phyloP scores from a whole-genome alignment of 2,797 vertebrate species.

The Alcedo atthis region DNA sequence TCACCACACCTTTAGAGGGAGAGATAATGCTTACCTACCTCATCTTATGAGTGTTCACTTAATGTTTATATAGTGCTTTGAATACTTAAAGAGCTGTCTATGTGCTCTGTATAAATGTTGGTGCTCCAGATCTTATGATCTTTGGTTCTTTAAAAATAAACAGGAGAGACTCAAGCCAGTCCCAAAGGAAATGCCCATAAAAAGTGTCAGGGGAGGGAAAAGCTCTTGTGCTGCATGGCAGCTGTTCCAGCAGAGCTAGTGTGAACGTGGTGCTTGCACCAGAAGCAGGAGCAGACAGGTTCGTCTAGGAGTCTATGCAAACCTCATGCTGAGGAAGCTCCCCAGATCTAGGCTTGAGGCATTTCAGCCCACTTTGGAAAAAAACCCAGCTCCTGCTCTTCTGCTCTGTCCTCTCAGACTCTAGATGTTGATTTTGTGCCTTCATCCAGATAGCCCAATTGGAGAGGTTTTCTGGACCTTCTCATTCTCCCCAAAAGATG shows the following conservation, averaged over 20 bases:
- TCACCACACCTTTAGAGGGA: conserved; percentile 66
- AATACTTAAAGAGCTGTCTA: conserved; percentile 59
- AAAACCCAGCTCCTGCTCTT: conserved; percentile 2
- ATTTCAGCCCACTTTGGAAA: background rate
- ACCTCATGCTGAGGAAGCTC: conserved; percentile 23
- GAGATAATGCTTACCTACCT: conserved; percentile 70
- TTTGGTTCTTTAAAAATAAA: conserved; percentile 11
- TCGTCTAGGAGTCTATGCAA: conserved; percentile 44
- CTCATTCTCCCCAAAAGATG: background rate
- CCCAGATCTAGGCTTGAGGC: background rate
- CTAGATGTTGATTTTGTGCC: background rate
- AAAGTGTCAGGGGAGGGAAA: background rate
- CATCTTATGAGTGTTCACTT: conserved; percentile 72
- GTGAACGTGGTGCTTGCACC: background rate
- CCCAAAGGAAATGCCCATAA: background rate
- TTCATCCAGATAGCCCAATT: background rate
- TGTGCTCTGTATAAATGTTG: conserved; percentile 57
- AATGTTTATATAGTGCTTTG: conserved; percentile 72
- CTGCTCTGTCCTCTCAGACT: background rate
- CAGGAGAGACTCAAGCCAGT: background rate
- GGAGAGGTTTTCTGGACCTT: background rate
- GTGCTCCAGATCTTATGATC: conserved; percentile 7
- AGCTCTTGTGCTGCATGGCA: background rate
- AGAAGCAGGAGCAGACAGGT: conserved; percentile 10
- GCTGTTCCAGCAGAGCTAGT: fast-evolving